Percentiles rank a stretch among this genome's conserved stretches.
Conservation (phyloP, 2,888 invertebrate genomes). For the Lutraria lutraria region DNA sequence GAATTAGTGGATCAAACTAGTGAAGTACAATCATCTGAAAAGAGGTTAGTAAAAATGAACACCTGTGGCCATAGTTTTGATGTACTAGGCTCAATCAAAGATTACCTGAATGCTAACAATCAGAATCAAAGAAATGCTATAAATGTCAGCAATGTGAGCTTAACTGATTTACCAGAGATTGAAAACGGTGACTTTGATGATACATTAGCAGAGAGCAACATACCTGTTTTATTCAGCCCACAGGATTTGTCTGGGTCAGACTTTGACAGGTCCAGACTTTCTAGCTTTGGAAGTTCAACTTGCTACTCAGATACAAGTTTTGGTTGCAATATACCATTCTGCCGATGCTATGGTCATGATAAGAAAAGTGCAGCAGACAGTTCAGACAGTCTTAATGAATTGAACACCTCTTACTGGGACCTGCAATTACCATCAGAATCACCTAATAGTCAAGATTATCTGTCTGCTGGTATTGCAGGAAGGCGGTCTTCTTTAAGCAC, state of each 20-base stretch:
- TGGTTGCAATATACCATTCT: constrained; percentile 3
- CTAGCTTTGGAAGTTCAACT: constrained; percentile 43
- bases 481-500: constrained; percentile 39
- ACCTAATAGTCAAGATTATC: not conserved
- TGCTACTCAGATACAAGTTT: constrained; percentile 36
- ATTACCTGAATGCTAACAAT: not conserved
- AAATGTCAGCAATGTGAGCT: not conserved
- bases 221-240: not conserved
- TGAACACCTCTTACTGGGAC: constrained; percentile 44
- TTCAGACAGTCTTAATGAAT: constrained; percentile 19
- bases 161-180: not conserved
- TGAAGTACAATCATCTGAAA: not conserved
- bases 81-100: constrained; percentile 29
- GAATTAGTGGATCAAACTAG: not conserved
- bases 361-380: constrained; percentile 2
- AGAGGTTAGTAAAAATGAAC: not conserved
- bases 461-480: not conserved
- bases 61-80: constrained; percentile 41
- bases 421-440: constrained; percentile 29
- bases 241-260: not conserved
- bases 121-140: not conserved
- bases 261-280: constrained; percentile 23
- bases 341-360: constrained; percentile 9
- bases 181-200: not conserved
- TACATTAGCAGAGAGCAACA: not conserved